Evolutionary conservation across 2,113 vertebrate genomes (phyloP), one percentile per base, ranked within the genome.

Genomic region (Seriola quinqueradiata): DNA sequence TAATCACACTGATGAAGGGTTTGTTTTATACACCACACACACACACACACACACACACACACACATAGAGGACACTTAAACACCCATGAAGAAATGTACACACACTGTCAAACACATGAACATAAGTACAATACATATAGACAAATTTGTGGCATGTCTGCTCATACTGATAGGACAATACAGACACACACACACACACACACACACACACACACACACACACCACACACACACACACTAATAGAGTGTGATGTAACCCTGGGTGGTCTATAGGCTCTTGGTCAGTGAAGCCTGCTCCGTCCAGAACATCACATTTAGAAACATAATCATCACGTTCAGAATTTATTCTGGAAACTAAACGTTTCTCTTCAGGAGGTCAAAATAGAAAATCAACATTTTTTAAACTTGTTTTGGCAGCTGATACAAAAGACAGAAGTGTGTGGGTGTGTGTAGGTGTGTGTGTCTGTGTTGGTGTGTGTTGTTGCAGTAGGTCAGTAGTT

Each of bases 1-100:
- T 91, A 94, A 92, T 91, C 92, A 92, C 77, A 72, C 83, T 90
- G 91, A 90, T 90, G 85, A 89, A 67, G 74, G 87, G 82, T 81
- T 90, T 86, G 84, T 87, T 84, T 82, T 75, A 82, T 60, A 66
- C 58, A 58, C 77, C 73, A 57, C n/a, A 42, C 57, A 72, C 59
- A 75, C 32, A 34, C 60, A 55, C 40, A 48, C 21, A 64, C 70
- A 82, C 42, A 52, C 25, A 71, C 3, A 44, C 58, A 79, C 28
- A 61, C 38, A 40, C 36, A 67, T 36, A 77, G 10, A 19, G 10
- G 21, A n/a, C 59, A 81, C 46, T 72, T 54, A 61, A 61, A 75
- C 52, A 46, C 54, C 61, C 70, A 72, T 71, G 44, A 79, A 76
- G 70, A 80, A 75, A 75, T 46, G 64, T 17, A 84, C 28, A 86